Base-by-base conservation (phyloP, 2,797 vertebrate genomes). In the Acomys russatus region DNA sequence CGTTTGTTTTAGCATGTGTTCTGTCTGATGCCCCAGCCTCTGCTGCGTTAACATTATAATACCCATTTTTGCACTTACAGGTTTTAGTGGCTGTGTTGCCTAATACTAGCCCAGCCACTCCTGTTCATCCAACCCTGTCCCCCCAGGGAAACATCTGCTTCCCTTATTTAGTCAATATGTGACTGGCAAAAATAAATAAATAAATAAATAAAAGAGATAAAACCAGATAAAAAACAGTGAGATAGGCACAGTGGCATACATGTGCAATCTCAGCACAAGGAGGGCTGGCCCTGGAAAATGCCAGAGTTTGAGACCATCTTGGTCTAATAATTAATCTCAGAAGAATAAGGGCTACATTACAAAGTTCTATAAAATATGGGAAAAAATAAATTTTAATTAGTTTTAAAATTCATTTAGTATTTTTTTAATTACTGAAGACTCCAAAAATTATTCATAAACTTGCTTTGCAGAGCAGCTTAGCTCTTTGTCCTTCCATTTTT, bases 161-260 rank as follows among this genome's bases (percentile, higher is more conserved):
- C 35, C 74, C 68, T 84, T 25, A 84, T 51, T 84, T 38, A 33
- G 18, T 28, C 3, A 5, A 18, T 25, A 10, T 38, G 49, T 22
- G 9, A 76, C 49, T 20, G n/a, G 15, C 15, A 59, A 71, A 35
- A 11, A 23, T 6, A 23, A 59, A 33, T 3, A 79, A 84, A 28
- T 17, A 25, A 15, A 28, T 0, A 18, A 64, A 49, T 10, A 38
- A 63, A 7, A 44, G 9, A 44, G 44, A 64, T 25, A 64, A 64
- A 20, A 64, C 25, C 25, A 64, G 6, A 64, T 7, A 70, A 11
- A 70, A 7, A 35, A 38, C 33, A 35, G 5, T 14, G 23, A 59
- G 10, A 17, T 35, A 44, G 6, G 35, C 15, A 63, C 7, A 3
- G 10, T 2, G 28, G 18, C 30, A 2, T 30, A 64, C 9, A 0